A percentile compares a stretch with the other conserved stretches of the same genome.
phyloP scores from a whole-genome alignment of 2,888 invertebrate genomes.

The Ormyrus nitidulus region DNA sequence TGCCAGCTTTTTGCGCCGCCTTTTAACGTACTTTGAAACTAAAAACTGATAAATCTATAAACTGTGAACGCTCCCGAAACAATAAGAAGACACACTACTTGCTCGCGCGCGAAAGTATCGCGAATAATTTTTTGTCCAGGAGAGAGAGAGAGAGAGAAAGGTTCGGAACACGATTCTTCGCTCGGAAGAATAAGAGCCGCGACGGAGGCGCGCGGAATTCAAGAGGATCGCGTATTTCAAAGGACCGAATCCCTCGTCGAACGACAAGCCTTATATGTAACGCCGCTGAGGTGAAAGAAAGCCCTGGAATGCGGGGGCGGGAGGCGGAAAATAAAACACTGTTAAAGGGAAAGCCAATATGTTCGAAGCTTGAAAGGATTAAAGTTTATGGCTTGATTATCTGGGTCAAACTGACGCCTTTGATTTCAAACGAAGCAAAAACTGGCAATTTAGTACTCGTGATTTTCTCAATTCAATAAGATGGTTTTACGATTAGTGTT shows the following conservation, averaged over 20 bases:
- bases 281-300: not conserved
- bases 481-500: no score
- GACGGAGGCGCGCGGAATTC: slow-evolving; percentile 26
- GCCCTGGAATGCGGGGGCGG: not conserved
- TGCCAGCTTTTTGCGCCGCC: no score
- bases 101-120: not conserved
- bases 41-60: no score
- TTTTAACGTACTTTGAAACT: no score
- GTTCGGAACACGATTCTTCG: slow-evolving; percentile 41
- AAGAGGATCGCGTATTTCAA: slow-evolving; percentile 47
- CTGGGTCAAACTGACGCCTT: no score
- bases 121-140: slow-evolving; percentile 8
- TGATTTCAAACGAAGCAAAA: no score
- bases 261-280: slow-evolving; percentile 1
- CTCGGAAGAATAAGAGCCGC: slow-evolving; percentile 24
- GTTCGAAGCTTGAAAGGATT: not conserved
- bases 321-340: slow-evolving; percentile 17
- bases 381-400: slow-evolving; percentile 13
- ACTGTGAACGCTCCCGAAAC: not conserved
- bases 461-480: no score
- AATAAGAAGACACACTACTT: not conserved
- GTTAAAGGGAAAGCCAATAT: slow-evolving; percentile 16
- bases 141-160: not conserved
- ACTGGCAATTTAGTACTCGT: no score
- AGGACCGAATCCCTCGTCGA: slow-evolving; percentile 42